These are phyloP conservation scores for Lasiommata megera DNA, from an alignment of 2,888 invertebrate genomes.

Conservation along the genomic window DNA sequence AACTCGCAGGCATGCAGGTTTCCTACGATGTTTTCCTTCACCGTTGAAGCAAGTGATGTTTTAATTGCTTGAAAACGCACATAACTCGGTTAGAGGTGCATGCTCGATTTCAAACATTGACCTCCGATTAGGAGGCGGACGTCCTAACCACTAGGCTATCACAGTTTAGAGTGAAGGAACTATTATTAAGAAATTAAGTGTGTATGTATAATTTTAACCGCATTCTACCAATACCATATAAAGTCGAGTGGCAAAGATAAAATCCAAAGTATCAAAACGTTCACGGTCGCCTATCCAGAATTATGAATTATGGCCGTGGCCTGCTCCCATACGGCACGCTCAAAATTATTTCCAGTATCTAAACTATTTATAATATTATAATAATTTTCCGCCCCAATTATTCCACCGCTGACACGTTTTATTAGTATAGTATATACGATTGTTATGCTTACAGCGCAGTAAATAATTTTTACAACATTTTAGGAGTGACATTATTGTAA, in stretches of 20 bases:
- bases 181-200: no score
- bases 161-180: no score
- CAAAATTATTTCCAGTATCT: constrained; percentile 69
- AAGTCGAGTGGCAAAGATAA: background rate
- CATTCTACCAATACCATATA: no score
- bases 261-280: constrained; percentile 55
- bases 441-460: constrained; percentile 62
- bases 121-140: no score
- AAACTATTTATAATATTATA: constrained; percentile 80
- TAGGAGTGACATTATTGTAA: constrained; percentile 58
- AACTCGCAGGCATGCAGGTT: no score
- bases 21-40: no score
- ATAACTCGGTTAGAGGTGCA: no score
- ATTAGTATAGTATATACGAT: constrained; percentile 69
- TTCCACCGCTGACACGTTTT: constrained; percentile 74
- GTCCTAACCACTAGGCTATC: no score
- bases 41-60: no score
- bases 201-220: no score
- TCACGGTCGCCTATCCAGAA: constrained; percentile 43
- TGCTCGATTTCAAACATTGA: no score
- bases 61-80: no score
- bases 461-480: constrained; percentile 35
- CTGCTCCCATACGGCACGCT: constrained; percentile 64
- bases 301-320: constrained; percentile 71
- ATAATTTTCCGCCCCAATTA: constrained; percentile 78